phyloP scores from a whole-genome alignment of 2,797 vertebrate species.

The Tiaroga cobitis region DNA sequence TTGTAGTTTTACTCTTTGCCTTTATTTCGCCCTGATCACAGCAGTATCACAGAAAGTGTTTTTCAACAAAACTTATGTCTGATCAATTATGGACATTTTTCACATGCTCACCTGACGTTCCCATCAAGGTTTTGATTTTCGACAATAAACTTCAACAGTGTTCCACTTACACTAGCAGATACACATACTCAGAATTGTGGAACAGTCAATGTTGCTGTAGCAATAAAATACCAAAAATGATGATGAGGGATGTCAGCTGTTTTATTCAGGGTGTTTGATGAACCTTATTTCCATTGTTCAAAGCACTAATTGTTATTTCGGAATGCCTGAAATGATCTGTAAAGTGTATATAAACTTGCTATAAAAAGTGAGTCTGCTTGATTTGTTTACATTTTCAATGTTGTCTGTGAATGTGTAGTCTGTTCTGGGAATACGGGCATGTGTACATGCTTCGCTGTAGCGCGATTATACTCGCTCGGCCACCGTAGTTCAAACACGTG shows the following conservation, averaged over 20 bases:
- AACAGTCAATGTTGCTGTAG: constrained; percentile 81
- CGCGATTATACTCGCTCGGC: neutral
- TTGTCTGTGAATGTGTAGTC: neutral
- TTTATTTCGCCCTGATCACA: neutral
- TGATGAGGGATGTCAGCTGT: constrained; percentile 72
- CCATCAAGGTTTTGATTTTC: constrained; percentile 43
- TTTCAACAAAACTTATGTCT: constrained; percentile 3
- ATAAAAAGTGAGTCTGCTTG: constrained; percentile 72
- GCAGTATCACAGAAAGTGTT: constrained; percentile 32
- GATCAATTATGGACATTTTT: constrained; percentile 19
- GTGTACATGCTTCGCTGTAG: neutral
- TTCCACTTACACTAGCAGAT: constrained; percentile 38
- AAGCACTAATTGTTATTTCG: constrained; percentile 66
- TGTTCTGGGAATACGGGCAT: neutral
- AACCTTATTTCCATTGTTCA: constrained; percentile 58
- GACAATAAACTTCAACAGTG: constrained; percentile 40
- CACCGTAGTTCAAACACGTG: constrained; percentile 40
- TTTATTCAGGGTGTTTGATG: constrained; percentile 76
- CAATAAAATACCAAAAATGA: constrained; percentile 88
- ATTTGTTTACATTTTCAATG: neutral
- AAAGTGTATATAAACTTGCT: constrained; percentile 85
- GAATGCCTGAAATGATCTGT: constrained; percentile 78
- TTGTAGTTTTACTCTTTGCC: constrained; percentile 59
- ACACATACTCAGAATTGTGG: constrained; percentile 62
- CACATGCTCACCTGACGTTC: constrained; percentile 28